phyloP scores from a whole-genome alignment of 2,888 invertebrate species.

The Smittia sp. region DNA sequence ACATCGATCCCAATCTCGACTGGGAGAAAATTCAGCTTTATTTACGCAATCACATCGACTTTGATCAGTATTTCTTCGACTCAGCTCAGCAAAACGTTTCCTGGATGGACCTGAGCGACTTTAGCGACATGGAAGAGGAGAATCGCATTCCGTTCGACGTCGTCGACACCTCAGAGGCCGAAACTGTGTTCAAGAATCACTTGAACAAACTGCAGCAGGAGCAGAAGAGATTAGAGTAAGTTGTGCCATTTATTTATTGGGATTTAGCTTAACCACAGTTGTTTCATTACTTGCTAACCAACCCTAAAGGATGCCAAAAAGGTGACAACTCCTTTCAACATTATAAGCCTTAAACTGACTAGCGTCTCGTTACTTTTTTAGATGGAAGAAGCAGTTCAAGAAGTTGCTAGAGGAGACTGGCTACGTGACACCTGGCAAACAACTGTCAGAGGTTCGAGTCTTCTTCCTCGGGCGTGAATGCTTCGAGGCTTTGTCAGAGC shows the following conservation, averaged over 20 bases:
- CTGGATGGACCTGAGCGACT: conserved; percentile 71
- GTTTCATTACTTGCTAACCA: not conserved
- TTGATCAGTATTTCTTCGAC: conserved; percentile 88
- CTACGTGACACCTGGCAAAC: conserved; percentile 94
- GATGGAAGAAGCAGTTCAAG: conserved; percentile 93
- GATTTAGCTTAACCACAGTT: conserved; percentile 3
- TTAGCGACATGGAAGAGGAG: conserved; percentile 61
- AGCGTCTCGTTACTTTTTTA: conserved; percentile 49
- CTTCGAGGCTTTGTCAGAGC: conserved; percentile 85
- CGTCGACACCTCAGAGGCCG: conserved; percentile 85
- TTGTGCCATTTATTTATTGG: conserved; percentile 44
- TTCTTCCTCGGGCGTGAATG: conserved; percentile 92
- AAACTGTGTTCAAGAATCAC: conserved; percentile 87
- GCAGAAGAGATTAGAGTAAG: conserved; percentile 88
- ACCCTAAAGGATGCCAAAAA: conserved; percentile 46
- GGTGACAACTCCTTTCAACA: conserved; percentile 43
- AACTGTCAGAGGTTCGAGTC: conserved; percentile 83
- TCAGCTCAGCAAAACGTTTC: conserved; percentile 68
- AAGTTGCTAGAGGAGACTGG: conserved; percentile 89
- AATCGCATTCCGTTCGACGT: conserved; percentile 89
- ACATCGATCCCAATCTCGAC: conserved; percentile 63
- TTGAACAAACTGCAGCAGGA: conserved; percentile 88
- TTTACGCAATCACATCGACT: conserved; percentile 88
- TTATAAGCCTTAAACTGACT: conserved; percentile 31
- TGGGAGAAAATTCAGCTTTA: conserved; percentile 86